A percentile compares a stretch with the other conserved stretches of the same genome.
Evolutionary conservation across 2,797 vertebrate species (phyloP).

Genomic region (Tokudaia muenninki): DNA sequence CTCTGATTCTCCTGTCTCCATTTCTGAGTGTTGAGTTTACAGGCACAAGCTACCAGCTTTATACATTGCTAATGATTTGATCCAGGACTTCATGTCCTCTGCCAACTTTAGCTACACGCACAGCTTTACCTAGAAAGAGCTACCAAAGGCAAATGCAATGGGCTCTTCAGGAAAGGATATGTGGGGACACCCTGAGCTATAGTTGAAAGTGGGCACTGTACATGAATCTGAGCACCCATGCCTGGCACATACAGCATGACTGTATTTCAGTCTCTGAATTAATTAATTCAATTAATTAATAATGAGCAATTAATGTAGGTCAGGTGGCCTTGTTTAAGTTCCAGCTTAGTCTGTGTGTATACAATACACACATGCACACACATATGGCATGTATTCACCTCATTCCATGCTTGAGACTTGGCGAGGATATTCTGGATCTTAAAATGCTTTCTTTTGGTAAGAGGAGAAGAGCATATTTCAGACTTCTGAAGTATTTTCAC

Average conservation of each 20-base stretch:
- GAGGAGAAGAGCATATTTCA: neutral
- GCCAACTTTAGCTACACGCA: neutral
- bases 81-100: neutral
- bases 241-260: too few relatives aligned
- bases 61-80: neutral
- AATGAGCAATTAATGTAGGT: too few relatives aligned
- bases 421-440: neutral
- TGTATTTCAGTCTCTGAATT: too few relatives aligned
- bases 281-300: too few relatives aligned
- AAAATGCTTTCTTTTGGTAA: constrained; percentile 8
- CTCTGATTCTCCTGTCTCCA: neutral
- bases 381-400: neutral
- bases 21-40: neutral
- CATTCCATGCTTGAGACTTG: neutral
- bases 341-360: neutral
- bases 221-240: fast-evolving
- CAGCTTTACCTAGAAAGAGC: neutral
- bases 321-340: neutral
- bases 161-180: neutral
- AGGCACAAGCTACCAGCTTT: neutral
- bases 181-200: neutral
- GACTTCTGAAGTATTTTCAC: neutral
- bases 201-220: neutral
- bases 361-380: neutral
- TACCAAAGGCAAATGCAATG: neutral